Evolutionary conservation across 2,797 vertebrate species (phyloP).

Genomic region (Xenops minutus): DNA sequence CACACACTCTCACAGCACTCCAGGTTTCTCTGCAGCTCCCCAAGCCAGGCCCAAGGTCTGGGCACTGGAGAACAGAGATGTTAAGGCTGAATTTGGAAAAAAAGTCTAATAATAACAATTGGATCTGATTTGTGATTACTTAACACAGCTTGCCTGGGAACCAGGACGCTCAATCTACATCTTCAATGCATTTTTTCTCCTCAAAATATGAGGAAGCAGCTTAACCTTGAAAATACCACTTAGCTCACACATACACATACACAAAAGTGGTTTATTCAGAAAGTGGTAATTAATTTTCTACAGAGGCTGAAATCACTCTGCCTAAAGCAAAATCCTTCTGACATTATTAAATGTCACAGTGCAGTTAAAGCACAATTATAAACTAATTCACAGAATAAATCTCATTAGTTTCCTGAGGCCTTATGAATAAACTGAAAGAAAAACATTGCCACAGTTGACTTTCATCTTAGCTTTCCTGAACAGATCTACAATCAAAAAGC

Average conservation of each 20-base stretch:
- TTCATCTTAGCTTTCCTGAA: conserved; percentile 54
- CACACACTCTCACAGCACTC: background rate
- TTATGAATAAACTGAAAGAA: conserved; percentile 69
- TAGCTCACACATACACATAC: background rate
- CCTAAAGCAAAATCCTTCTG: conserved; percentile 78
- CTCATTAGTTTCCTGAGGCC: conserved; percentile 72
- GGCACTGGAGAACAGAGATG: background rate
- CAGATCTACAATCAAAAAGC: conserved; percentile 22
- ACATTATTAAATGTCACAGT: conserved; percentile 79
- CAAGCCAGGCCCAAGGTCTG: background rate
- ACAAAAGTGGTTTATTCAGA: conserved; percentile 52
- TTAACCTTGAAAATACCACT: conserved; percentile 71
- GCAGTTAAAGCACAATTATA: conserved; percentile 78
- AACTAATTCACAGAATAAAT: conserved; percentile 80
- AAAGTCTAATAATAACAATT: background rate
- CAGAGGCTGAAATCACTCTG: conserved; percentile 70
- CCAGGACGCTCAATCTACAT: background rate
- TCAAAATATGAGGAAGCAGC: conserved; percentile 53
- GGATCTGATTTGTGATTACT: background rate
- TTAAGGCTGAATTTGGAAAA: background rate
- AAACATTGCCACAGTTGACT: conserved; percentile 59
- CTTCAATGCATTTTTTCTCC: background rate
- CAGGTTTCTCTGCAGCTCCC: background rate
- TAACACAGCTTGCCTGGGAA: background rate
- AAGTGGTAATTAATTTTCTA: conserved; percentile 73